Conservation (phyloP, 2,888 invertebrate genomes). For the Cephus rjabovi region DNA sequence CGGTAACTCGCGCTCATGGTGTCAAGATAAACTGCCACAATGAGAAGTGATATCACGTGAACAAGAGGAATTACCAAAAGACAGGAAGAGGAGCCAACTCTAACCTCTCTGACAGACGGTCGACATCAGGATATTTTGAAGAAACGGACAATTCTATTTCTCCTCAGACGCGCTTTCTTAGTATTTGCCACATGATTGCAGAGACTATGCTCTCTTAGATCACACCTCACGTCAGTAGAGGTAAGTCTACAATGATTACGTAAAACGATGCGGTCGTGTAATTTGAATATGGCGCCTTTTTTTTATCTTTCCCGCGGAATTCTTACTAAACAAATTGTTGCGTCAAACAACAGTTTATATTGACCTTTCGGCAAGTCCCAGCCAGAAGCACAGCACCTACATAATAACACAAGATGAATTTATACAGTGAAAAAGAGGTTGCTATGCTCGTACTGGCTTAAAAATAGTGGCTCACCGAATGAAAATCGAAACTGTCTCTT, state of each 20-base stretch:
- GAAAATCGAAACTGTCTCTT: background rate
- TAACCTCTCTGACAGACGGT: background rate
- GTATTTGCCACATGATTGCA: background rate
- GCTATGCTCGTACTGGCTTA: background rate
- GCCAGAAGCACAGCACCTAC: too few species aligned
- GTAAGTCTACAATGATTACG: background rate
- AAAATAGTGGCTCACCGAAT: background rate
- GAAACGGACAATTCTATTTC: background rate
- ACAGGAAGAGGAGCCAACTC: background rate
- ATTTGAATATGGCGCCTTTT: background rate
- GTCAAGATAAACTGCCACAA: background rate
- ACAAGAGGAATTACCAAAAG: background rate
- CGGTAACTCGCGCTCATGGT: background rate
- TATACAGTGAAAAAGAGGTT: too few species aligned
- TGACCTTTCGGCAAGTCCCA: too few species aligned
- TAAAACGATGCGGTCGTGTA: background rate
- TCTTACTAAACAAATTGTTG: background rate
- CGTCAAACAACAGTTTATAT: background rate
- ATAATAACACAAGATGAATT: background rate
- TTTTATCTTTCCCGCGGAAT: background rate
- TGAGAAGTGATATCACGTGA: background rate
- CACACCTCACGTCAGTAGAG: background rate
- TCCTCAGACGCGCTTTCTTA: background rate
- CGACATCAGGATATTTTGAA: background rate
- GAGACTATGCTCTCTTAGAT: background rate